Evolutionary conservation across 2,888 invertebrate genomes (phyloP), one percentile per base, ranked within the genome.

Genomic region (Tridacna gigas): DNA sequence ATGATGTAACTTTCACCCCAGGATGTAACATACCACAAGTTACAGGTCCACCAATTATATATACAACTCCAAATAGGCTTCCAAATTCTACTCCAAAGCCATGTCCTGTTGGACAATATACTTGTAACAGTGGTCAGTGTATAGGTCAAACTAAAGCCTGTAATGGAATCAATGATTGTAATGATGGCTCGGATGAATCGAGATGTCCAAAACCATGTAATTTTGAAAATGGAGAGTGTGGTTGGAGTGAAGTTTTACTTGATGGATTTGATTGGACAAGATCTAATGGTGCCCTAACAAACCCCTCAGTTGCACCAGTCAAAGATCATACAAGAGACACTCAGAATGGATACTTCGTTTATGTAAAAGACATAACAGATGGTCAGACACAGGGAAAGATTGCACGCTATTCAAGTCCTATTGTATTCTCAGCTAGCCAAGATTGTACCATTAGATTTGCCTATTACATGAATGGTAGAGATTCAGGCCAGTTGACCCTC

Each of bases 221-320:
- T 25, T 94, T 94, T 89, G 92, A 93, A 80, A 87, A 96, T 47
- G 90, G 86, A 51, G 79, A 85, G 9, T 94, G 94, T 89, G 91
- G 92, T 9, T 94, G 93, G 93, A 71, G 63, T 11, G 91, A 92
- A 71, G 83, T 86, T 28, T 48, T 80, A 11, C 56, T 84, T 3
- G 92, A 93, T 86, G 77, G 83, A n/a, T 88, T 93, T 87, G 91
- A 93, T 83, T 94, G 93, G 93, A 78, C 76, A n/a, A 84, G 91
- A 74, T 89, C 86, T 15, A 89, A 83, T 83, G 90, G 89, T 48
- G 81, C 84, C 0, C 85, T 88, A 67, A 82, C 83, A 25, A 73
- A 85, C 28, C 69, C 84, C 18, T 79, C 77, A 25, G 80, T 84
- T 79, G 92, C 91, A n/a, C 92, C 93, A n/a, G 65, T 82, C 22